Base-by-base conservation (phyloP, 1,140 invertebrate genomes). In the Physella acuta region DNA sequence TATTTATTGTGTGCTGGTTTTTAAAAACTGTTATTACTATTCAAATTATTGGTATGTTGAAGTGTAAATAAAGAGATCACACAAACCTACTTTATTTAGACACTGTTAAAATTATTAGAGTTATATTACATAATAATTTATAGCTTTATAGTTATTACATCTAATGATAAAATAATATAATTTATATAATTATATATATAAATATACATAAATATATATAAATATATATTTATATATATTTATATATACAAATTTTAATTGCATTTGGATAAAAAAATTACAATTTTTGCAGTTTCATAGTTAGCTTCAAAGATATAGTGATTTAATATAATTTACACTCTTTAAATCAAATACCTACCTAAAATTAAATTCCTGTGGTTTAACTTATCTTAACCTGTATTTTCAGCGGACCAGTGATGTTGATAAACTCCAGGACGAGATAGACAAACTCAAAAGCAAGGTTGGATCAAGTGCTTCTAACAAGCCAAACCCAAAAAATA, bases 351-450 rank as follows among this genome's bases (percentile, higher is more conserved):
- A 55, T 8, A 28, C 11, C 8, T 16, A 16, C 11, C 11, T 55
- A 8, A 55, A 5, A 20, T 55, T 8, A 11, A 8, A 16, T 55
- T 26, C 53, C 5, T 28, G 53, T 55, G 11, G 11, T 16, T 55
- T 55, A 16, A 28, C 26, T 55, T 8, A 16, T 28, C 8, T 59
- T 4, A 36, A 8, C 24, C 16, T 61, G 14, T 37, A 14, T 3
- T 24, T 44, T 3, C 60, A 62, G 60, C 11, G 60, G 28, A 26
- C 36, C 26, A 37, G 44, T 62, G 60, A 62, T 16, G 28, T 62
- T 2, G 44, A 62, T 39, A 37, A 62, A 62, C 34, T 62, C 17
- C 60, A 62, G 30, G 60, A 62, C 1, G 60, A 62, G 5, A 26
- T 62, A 5, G 34, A 37, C 2, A 24, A 26, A 28, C 8, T 62